Evolutionary conservation across 2,888 invertebrate species (phyloP).

Genomic region (Conistra vaccinii): DNA sequence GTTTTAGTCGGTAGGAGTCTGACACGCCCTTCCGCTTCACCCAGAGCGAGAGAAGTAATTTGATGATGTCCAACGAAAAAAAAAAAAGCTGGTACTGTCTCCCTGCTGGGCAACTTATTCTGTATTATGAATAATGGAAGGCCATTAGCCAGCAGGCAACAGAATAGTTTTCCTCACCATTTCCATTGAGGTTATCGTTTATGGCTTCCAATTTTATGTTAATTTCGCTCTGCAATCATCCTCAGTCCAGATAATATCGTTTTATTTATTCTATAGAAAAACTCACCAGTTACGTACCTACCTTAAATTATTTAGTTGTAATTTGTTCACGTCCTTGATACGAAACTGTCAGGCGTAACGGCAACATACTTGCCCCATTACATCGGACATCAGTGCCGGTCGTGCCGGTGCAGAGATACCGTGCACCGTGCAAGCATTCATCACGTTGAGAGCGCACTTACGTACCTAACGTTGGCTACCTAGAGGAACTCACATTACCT

Average conservation of each 20-base stretch:
- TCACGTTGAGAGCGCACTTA: constrained; percentile 34
- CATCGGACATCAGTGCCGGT: constrained; percentile 16
- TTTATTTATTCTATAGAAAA: constrained; percentile 1
- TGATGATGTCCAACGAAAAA: no score
- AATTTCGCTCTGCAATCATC: not conserved
- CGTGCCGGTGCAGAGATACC: not conserved
- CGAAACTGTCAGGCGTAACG: constrained; percentile 21
- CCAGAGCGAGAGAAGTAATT: no score
- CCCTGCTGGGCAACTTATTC: not conserved
- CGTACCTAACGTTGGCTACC: not conserved
- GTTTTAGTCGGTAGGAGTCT: no score
- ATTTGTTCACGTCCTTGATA: constrained; percentile 42
- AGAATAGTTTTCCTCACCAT: not conserved
- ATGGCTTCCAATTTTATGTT: not conserved
- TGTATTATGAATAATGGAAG: no score
- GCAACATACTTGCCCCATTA: constrained; percentile 26
- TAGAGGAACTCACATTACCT: constrained; percentile 12
- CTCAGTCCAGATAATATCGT: not conserved
- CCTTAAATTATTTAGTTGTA: constrained; percentile 14
- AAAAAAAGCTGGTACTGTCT: not conserved
- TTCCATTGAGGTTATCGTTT: not conserved
- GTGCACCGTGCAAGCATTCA: constrained; percentile 24
- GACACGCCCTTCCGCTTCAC: no score
- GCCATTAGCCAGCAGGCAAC: not conserved
- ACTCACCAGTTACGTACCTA: not conserved